phyloP scores from a whole-genome alignment of 2,113 vertebrate genomes.

The Etheostoma cragini region DNA sequence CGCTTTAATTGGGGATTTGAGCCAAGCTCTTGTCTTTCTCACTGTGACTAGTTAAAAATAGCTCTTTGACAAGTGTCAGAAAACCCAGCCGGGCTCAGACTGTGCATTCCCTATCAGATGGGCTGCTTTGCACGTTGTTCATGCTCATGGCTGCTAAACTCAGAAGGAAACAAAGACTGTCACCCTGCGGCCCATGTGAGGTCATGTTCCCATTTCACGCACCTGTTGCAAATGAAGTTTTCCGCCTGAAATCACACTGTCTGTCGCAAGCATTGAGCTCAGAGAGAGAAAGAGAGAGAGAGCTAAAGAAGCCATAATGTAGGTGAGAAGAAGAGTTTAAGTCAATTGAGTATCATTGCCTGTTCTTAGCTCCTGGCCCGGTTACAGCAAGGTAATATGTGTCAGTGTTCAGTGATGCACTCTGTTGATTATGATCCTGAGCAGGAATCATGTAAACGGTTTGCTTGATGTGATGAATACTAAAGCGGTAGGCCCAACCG shows the following conservation, averaged over 20 bases:
- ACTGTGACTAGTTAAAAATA: constrained; percentile 75
- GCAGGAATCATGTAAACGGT: constrained; percentile 4
- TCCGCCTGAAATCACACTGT: not conserved
- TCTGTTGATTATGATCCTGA: not conserved
- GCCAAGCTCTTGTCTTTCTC: constrained; percentile 68
- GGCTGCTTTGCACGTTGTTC: constrained; percentile 21
- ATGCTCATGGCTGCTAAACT: constrained; percentile 16
- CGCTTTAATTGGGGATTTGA: constrained; percentile 84
- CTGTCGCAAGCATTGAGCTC: constrained; percentile 11
- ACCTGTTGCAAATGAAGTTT: constrained; percentile 38
- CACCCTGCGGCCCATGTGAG: not conserved
- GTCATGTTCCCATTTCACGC: constrained; percentile 13
- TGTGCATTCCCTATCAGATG: constrained; percentile 53
- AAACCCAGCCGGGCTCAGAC: constrained; percentile 54
- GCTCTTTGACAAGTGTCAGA: constrained; percentile 63
- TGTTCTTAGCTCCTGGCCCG: constrained; percentile 20
- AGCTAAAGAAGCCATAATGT: constrained; percentile 20
- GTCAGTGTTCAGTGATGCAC: not conserved
- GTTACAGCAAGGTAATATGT: not conserved
- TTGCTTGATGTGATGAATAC: not conserved
- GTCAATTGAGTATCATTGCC: constrained; percentile 14
- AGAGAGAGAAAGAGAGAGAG: constrained; percentile 2
- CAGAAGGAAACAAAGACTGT: constrained; percentile 23
- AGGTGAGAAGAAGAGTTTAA: not conserved
- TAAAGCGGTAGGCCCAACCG: not conserved